These are phyloP conservation scores for Sylvilagus bachmani DNA, from an alignment of 2,113 vertebrate species.

Conservation along the genomic window DNA sequence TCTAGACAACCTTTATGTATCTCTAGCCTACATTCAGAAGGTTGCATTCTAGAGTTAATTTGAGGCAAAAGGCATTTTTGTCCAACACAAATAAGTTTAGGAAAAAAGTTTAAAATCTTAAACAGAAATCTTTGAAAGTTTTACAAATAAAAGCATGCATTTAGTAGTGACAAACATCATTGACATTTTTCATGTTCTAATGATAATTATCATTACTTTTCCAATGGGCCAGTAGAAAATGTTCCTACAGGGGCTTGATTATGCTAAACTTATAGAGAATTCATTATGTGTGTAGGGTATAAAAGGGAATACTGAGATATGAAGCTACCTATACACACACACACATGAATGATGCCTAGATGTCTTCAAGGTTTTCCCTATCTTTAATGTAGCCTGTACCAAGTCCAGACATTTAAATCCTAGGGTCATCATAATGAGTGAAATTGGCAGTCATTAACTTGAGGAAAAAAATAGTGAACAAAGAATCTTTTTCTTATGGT, in stretches of 20 bases:
- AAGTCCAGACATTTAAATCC: neutral
- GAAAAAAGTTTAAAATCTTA: neutral
- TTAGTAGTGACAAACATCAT: neutral
- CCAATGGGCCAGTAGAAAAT: slow-evolving; percentile 24
- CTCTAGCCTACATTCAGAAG: neutral
- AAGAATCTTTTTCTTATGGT: slow-evolving; percentile 11
- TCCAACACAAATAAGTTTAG: neutral
- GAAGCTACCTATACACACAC: neutral
- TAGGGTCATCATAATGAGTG: neutral
- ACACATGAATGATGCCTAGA: slow-evolving; percentile 25
- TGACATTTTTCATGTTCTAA: slow-evolving; percentile 26
- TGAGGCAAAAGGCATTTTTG: slow-evolving; percentile 34
- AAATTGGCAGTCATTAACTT: slow-evolving; percentile 47
- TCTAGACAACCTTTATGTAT: neutral
- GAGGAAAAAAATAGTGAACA: neutral
- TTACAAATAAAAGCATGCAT: slow-evolving; percentile 48
- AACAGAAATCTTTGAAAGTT: slow-evolving; percentile 39
- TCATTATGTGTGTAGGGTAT: neutral
- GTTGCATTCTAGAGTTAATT: slow-evolving; percentile 9
- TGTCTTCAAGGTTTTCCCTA: slow-evolving; percentile 35
- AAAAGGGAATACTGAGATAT: neutral
- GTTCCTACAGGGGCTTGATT: neutral
- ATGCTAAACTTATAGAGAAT: neutral
- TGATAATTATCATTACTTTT: slow-evolving; percentile 44
- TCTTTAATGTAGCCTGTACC: neutral